Evolutionary conservation across 2,888 invertebrate species (phyloP), one percentile per base, ranked within the genome.

Genomic region (Nomada hirtipes): DNA sequence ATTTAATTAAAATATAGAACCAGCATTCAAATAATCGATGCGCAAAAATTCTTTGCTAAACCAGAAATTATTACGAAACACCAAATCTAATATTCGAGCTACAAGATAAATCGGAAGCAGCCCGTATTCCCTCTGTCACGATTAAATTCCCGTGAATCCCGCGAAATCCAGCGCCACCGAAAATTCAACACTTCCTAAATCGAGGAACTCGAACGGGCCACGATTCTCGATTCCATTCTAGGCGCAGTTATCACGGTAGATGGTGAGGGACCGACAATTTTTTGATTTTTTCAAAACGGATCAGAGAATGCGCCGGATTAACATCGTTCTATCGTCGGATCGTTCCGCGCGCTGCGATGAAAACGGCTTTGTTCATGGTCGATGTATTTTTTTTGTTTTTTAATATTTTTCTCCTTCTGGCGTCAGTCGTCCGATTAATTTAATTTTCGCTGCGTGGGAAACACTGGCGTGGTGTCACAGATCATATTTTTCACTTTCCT

Each of bases 221-320:
- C 26, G 42, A 64, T 71, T 75, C 65, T 78, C 85, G 74, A 82
- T 80, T 70, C 74, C 63, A 71, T 69, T 82, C 68, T 68, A 18
- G 29, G 44, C 44, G 71, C 70, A 71, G 69, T 76, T 70, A 82
- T 79, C 74, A 18, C 60, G 64, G 53, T 71, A 69, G 87, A 67
- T 73, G 78, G 70, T 26, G 65, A 65, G 18, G 26, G 44, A 64
- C 63, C 63, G 53, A 52, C 72, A 11, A 69, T 79, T 81, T 86
- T 20, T 77, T 73, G 71, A 79, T 84, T 86, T 84, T 84, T 70
- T 18, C 63, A 71, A 88, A 86, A 82, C 67, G 79, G 82, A 84
- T 88, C 84, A 79, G 77, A 74, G 71, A 59, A 81, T 71, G 75
- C 70, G 57, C 67, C 73, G 74, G 61, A 73, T 87, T 70, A 79